Evolutionary conservation across 2,113 vertebrate species (phyloP).

Genomic region (Cromileptes altivelis): DNA sequence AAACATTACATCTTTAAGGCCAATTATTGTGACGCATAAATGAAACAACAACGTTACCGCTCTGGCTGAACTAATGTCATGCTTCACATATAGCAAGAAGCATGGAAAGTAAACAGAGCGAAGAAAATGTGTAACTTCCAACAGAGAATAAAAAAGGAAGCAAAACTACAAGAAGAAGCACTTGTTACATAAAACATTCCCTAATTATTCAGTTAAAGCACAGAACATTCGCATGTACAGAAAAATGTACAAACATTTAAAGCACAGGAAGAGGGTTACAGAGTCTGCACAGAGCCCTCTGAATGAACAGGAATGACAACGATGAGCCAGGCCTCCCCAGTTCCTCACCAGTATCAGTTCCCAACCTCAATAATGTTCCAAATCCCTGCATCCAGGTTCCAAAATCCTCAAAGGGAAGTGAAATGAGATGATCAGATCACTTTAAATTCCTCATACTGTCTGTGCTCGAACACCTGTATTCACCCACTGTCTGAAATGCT

Average conservation of each 20-base stretch:
- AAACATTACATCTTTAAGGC: neutral
- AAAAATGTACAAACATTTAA: neutral
- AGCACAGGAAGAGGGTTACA: neutral
- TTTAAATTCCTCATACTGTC: too few relatives aligned
- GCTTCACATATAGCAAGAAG: neutral
- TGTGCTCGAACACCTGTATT: too few relatives aligned
- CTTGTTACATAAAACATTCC: neutral
- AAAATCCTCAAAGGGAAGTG: too few relatives aligned
- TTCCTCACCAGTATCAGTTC: neutral
- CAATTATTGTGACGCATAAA: neutral
- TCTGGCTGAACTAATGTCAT: neutral
- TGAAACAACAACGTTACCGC: neutral
- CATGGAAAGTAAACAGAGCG: neutral
- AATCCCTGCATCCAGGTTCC: neutral
- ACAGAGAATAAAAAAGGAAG: neutral
- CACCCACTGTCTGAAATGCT: too few relatives aligned
- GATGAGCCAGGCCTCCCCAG: neutral
- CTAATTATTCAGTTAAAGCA: neutral
- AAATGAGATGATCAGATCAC: too few relatives aligned
- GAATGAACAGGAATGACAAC: neutral
- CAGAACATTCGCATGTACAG: neutral
- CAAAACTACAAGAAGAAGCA: neutral
- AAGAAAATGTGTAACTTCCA: too few relatives aligned
- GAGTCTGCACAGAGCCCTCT: neutral
- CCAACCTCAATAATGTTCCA: neutral